phyloP scores from a whole-genome alignment of 1,140 invertebrate genomes.

The Drosophila ercepeae region DNA sequence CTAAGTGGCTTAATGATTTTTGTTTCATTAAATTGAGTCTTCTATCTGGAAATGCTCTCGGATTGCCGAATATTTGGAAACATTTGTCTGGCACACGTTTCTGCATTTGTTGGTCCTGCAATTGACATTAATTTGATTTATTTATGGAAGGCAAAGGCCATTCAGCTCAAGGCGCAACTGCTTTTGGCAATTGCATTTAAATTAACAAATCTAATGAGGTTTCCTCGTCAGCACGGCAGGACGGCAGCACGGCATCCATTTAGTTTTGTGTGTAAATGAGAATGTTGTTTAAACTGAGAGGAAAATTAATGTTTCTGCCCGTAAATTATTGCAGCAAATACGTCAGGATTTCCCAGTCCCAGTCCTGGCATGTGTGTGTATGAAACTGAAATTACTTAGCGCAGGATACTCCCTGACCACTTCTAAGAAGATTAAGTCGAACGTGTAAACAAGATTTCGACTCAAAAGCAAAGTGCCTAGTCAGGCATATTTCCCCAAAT shows the following conservation, averaged over 20 bases:
- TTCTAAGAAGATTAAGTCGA: conserved; percentile 21
- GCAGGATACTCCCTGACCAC: not conserved
- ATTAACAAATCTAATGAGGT: conserved; percentile 74
- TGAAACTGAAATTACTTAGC: conserved; percentile 11
- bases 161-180: conserved; percentile 53
- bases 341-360: not conserved
- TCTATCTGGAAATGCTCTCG: not conserved
- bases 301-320: conserved; percentile 45
- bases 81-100: conserved; percentile 19
- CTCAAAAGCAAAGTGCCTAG: conserved; percentile 5
- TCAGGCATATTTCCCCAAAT: conserved; percentile 12
- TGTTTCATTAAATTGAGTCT: conserved; percentile 69
- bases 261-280: conserved; percentile 44
- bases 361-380: not conserved
- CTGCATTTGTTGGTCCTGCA: conserved; percentile 35
- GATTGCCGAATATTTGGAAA: conserved; percentile 33
- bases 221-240: conserved; percentile 8
- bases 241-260: not conserved
- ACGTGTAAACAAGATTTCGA: conserved; percentile 24
- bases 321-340: conserved; percentile 39
- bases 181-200: conserved; percentile 59
- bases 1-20: conserved; percentile 77
- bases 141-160: conserved; percentile 58
- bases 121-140: conserved; percentile 80
- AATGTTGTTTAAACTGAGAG: conserved; percentile 50